Evolutionary conservation across 2,113 vertebrate species (phyloP).

Genomic region (Chionodraco myersi): DNA sequence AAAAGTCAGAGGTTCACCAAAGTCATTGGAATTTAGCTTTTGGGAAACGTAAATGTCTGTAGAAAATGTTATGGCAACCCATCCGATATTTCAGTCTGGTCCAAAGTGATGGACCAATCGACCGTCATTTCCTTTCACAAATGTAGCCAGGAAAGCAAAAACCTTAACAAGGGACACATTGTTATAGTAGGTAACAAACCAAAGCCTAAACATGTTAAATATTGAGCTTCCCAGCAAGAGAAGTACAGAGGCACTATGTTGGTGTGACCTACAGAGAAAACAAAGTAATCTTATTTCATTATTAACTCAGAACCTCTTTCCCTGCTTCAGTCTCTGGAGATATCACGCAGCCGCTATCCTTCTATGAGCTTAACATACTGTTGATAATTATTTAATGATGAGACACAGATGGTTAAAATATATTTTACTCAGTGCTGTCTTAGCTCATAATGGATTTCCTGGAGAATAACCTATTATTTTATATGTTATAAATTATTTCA

Average conservation of each 20-base stretch:
- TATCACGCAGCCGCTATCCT: not conserved
- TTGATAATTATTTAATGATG: conserved; percentile 48
- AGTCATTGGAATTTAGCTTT: not conserved
- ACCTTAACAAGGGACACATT: not conserved
- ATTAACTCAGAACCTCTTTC: conserved; percentile 11
- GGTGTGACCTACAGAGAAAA: not conserved
- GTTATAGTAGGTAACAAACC: not conserved
- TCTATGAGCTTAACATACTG: conserved; percentile 38
- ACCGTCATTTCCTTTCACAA: no score
- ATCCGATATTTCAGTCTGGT: not conserved
- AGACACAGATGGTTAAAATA: conserved; percentile 25
- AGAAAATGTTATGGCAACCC: not conserved
- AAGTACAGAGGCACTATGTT: not conserved
- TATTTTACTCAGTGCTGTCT: conserved; percentile 6
- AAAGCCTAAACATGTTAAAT: not conserved
- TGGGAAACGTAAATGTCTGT: not conserved
- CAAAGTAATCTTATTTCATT: conserved; percentile 19
- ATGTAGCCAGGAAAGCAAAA: not conserved
- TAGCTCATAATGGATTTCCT: not conserved
- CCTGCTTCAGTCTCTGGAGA: conserved; percentile 14
- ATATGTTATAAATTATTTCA: conserved; percentile 2
- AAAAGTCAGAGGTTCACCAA: not conserved
- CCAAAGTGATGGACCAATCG: not conserved
- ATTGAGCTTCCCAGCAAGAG: not conserved
- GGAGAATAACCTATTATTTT: not conserved